Percentiles rank a stretch among this genome's conserved stretches.
Conservation (phyloP, 2,797 vertebrate species). For the Gymnodraco acuticeps region DNA sequence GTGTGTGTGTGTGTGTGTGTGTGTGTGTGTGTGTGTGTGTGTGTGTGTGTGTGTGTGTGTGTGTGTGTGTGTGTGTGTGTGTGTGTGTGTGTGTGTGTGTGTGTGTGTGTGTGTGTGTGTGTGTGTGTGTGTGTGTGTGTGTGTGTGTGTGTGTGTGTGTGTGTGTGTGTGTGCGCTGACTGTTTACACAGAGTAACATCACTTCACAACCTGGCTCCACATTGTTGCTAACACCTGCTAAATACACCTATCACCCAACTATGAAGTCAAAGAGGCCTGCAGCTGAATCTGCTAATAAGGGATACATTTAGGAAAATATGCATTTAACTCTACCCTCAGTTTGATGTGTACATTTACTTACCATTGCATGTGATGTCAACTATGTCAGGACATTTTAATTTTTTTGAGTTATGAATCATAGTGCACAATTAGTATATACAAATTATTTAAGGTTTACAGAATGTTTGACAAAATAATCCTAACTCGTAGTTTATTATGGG, state of each 20-base stretch:
- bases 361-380: background rate
- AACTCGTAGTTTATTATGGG: background rate
- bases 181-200: slow-evolving; percentile 73
- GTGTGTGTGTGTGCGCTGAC: slow-evolving; percentile 50
- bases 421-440: background rate
- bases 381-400: background rate
- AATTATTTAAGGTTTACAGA: background rate
- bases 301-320: background rate
- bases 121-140: no score
- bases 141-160: no score
- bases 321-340: background rate
- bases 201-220: slow-evolving; percentile 32
- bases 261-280: background rate
- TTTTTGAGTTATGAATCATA: background rate
- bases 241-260: slow-evolving; percentile 20
- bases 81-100: no score
- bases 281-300: slow-evolving; percentile 7
- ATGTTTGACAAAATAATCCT: background rate
- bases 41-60: no score
- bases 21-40: no score
- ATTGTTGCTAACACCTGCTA: slow-evolving; percentile 36
- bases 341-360: background rate
- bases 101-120: no score
- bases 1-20: no score
- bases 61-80: no score